Base-by-base conservation (phyloP, 2,888 invertebrate species). In the Netelia virgata region DNA sequence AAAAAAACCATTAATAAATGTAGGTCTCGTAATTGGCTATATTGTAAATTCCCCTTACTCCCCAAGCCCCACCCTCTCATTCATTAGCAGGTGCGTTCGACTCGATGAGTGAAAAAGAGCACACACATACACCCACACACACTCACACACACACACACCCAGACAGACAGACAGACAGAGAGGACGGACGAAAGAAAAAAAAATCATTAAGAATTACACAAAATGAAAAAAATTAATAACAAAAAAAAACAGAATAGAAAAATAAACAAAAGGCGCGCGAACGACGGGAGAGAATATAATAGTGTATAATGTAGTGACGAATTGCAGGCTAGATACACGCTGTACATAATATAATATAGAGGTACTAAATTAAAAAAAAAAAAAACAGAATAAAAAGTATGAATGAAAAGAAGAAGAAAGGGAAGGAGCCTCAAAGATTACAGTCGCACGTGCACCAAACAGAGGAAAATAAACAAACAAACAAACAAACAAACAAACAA, bases 281-380 rank as follows among this genome's bases (percentile, higher is more conserved):
- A 20, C 55, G n/a, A 75, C 23, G 76, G 50, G 14, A 63, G 74
- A 82, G 50, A 82, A 73, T 75, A 82, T 82, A 63, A 57, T 76
- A 77, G 77, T 83, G 68, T 82, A 66, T 82, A 69, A 36, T 78
- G 83, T 84, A 84, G 82, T 68, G 82, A 79, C 69, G 75, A 68
- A 83, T 84, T 77, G 66, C 61, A 82, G 87, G 84, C 79, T 86
- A 85, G 85, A 85, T 72, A 83, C 87, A 85, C 81, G 90, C 88
- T 92, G 92, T 92, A 92, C 89, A 92, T 92, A 92, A 90, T 89
- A 89, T 88, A 91, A 89, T 90, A 91, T 87, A 90, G 92, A 90
- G 91, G 91, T 93, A 92, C 92, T 92, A 92, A 91, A 90, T 90
- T 91, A 88, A 89, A 86, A 55, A 16, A 9, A 6, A 53, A 69